Base-by-base conservation (phyloP, 2,113 vertebrate species). In the Pipra filicauda region DNA sequence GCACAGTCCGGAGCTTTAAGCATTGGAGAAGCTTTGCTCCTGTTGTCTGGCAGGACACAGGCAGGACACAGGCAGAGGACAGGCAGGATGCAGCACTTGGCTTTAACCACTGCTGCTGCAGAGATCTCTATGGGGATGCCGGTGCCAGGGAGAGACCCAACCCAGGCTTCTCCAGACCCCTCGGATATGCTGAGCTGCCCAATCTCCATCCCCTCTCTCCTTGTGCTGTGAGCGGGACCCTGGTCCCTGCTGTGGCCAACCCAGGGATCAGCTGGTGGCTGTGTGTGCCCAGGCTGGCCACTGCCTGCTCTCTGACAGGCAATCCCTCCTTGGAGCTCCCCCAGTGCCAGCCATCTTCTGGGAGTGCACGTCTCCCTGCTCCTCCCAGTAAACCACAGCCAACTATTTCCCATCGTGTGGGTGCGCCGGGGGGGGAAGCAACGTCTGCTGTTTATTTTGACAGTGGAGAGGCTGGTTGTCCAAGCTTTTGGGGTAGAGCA, bases 161-260 rank as follows among this genome's bases (percentile, higher is more conserved):
- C 14, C 20, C 31, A 26, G 22, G 8, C 1, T 2, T 24, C n/a
- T 70, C 55, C 0, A 2, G 46, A n/a, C 2, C 5, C 28, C 65
- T 57, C 0, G 0, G 14, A 44, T 22, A 11, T 69, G 52, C 43
- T 15, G 57, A 71, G 61, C 12, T 48, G 58, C 58, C n/a, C n/a
- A 26, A 23, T 12, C n/a, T 58, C 61, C 43, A 31, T 15, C 26
- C 28, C 12, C 13, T 71, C 39, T 26, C 58, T 65, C 27, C n/a
- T 9, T 0, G 1, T 3, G 7, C 30, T 5, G 0, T 33, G 5
- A 73, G 27, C 26, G 81, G 65, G 12, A 41, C 19, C 0, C 0
- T 28, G 52, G 49, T 31, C 26, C 28, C 11, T 3, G 1, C 43
- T 37, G 52, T 0, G 16, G 30, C 58, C 76, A 76, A 1, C 9